Evolutionary conservation across 2,113 vertebrate species (phyloP).

Genomic region (Pycnonotus jocosus): DNA sequence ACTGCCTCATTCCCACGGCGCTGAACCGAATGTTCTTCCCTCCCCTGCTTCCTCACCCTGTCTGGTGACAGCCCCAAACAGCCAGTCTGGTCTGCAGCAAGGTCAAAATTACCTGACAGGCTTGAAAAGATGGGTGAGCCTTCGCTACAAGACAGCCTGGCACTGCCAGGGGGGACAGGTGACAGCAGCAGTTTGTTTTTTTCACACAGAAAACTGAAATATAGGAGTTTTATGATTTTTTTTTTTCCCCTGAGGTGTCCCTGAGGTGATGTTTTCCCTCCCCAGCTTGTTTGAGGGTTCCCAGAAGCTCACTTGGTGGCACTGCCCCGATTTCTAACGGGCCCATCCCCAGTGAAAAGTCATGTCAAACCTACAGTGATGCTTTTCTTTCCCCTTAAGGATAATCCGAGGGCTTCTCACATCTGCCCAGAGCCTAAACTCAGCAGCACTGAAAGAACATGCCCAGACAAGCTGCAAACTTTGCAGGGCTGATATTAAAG

Average conservation of each 20-base stretch:
- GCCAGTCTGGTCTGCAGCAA: neutral
- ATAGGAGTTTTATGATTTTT: neutral
- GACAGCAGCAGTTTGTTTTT: neutral
- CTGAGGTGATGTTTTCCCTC: neutral
- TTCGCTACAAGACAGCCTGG: neutral
- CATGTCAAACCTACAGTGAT: neutral
- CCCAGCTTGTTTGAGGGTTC: neutral
- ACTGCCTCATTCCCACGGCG: rapidly evolving
- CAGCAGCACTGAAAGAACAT: neutral
- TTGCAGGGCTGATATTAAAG: neutral
- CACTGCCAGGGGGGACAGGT: neutral
- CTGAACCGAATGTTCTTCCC: neutral
- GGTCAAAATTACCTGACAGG: neutral
- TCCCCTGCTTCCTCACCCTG: neutral
- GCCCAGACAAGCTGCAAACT: neutral
- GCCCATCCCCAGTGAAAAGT: neutral
- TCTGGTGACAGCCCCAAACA: neutral
- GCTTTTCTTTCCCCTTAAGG: neutral
- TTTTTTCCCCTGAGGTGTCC: neutral
- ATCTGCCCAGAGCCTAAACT: neutral
- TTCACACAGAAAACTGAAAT: neutral
- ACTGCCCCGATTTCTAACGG: neutral
- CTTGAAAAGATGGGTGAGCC: neutral
- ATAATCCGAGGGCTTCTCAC: neutral
- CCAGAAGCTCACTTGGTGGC: neutral